Conservation (phyloP, 2,797 vertebrate species). For the Vireo griseus region DNA sequence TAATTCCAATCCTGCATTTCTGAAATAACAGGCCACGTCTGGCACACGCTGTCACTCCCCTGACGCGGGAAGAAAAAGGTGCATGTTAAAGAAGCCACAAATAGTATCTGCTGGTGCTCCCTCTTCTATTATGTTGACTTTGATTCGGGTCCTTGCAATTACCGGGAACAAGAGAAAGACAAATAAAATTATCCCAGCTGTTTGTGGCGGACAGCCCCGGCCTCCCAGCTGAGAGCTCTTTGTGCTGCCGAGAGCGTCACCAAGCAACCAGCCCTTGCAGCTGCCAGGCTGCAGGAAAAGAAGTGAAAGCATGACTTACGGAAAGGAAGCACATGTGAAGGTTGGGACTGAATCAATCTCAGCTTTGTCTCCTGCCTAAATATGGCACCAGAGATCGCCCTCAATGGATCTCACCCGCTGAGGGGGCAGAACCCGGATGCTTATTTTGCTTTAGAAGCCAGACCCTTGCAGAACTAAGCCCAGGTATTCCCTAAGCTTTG, state of each 20-base stretch:
- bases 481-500: neutral
- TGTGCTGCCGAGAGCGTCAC: slow-evolving; percentile 88
- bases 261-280: slow-evolving; percentile 91
- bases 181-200: slow-evolving; percentile 82
- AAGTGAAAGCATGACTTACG: slow-evolving; percentile 62
- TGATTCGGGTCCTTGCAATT: slow-evolving; percentile 66
- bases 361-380: slow-evolving; percentile 63
- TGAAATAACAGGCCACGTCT: neutral
- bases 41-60: neutral
- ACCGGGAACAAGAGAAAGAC: slow-evolving; percentile 68
- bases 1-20: neutral
- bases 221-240: slow-evolving; percentile 91
- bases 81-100: slow-evolving; percentile 15
- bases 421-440: neutral
- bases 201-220: slow-evolving; percentile 82
- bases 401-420: neutral
- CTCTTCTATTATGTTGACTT: slow-evolving; percentile 59
- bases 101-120: slow-evolving; percentile 33
- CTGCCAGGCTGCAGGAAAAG: slow-evolving; percentile 73
- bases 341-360: slow-evolving; percentile 76
- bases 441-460: neutral
- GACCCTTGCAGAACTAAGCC: neutral
- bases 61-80: neutral
- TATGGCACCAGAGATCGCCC: neutral
- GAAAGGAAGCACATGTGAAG: slow-evolving; percentile 69